A percentile compares a stretch with the other conserved stretches of the same genome.
These are phyloP conservation scores for Cataglyphis rosenhaueri DNA, from an alignment of 2,888 invertebrate species.

Conservation along the genomic window DNA sequence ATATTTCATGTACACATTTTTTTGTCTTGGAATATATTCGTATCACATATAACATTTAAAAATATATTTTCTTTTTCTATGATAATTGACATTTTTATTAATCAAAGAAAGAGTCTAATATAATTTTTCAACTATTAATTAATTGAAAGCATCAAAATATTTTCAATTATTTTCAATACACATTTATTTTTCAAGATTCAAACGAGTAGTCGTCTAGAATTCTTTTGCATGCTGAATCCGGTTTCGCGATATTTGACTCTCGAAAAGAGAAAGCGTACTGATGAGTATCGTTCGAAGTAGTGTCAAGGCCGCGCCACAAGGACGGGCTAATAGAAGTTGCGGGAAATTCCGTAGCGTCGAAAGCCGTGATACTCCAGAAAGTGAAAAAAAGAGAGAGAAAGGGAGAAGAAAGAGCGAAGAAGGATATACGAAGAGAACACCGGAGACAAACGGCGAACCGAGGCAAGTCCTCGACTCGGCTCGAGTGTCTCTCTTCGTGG, in stretches of 20 bases:
- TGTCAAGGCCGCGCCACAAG: constrained; percentile 46
- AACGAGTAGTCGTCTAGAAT: background rate
- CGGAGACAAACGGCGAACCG: constrained; percentile 79
- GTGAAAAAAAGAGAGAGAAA: constrained; percentile 45
- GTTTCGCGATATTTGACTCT: constrained; percentile 10
- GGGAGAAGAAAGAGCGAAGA: constrained; percentile 34
- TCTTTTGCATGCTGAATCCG: constrained; percentile 5
- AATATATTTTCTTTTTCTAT: background rate
- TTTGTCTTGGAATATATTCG: constrained; percentile 65
- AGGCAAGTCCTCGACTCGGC: constrained; percentile 79
- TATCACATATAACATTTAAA: background rate
- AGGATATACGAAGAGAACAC: constrained; percentile 49
- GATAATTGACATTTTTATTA: background rate
- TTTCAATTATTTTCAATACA: background rate
- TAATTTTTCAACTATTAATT: background rate
- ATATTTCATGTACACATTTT: constrained; percentile 68
- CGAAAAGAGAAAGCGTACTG: constrained; percentile 47
- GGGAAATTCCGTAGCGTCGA: constrained; percentile 42
- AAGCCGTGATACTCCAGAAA: constrained; percentile 56
- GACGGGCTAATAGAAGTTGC: constrained; percentile 27
- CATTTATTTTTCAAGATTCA: background rate
- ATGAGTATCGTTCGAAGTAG: constrained; percentile 45
- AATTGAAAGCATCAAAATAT: background rate
- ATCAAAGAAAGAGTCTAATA: background rate
- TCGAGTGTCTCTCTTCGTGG: constrained; percentile 80